phyloP scores from a whole-genome alignment of 2,888 invertebrate species.

The Mythimna lalbum region DNA sequence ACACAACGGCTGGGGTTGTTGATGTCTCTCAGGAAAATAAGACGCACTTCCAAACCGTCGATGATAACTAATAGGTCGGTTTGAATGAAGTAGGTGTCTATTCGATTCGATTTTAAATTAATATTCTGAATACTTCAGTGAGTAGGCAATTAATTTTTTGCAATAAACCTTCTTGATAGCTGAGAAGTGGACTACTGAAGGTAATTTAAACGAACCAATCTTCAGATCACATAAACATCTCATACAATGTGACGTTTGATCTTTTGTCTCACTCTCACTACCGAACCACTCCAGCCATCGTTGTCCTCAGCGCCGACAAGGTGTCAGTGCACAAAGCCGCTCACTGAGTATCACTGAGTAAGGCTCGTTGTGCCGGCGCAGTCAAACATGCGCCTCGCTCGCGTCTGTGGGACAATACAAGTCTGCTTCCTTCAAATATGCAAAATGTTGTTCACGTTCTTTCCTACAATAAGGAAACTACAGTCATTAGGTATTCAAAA shows the following conservation, averaged over 20 bases:
- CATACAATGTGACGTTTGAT: neutral
- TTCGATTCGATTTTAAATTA: neutral
- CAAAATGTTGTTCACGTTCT: neutral
- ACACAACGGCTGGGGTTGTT: neutral
- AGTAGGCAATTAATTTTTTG: neutral
- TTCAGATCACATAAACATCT: neutral
- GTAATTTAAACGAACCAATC: neutral
- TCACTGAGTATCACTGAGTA: conserved; percentile 7
- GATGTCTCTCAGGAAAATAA: neutral
- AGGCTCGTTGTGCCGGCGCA: conserved; percentile 39
- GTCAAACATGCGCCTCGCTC: conserved; percentile 33
- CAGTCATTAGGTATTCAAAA: neutral
- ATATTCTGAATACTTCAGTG: neutral
- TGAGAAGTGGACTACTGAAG: neutral
- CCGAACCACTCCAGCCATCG: conserved; percentile 1
- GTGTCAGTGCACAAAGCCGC: conserved; percentile 38
- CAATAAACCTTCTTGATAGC: neutral
- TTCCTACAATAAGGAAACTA: neutral
- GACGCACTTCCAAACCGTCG: neutral
- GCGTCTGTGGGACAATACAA: conserved; percentile 18
- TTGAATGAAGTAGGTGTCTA: neutral
- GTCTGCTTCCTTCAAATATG: neutral
- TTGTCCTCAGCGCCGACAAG: conserved; percentile 6
- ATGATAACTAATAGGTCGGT: neutral
- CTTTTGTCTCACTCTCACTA: conserved; percentile 17